Evolutionary conservation across 2,888 invertebrate species (phyloP), one percentile per base, ranked within the genome.

Genomic region (Campaea margaritaria): DNA sequence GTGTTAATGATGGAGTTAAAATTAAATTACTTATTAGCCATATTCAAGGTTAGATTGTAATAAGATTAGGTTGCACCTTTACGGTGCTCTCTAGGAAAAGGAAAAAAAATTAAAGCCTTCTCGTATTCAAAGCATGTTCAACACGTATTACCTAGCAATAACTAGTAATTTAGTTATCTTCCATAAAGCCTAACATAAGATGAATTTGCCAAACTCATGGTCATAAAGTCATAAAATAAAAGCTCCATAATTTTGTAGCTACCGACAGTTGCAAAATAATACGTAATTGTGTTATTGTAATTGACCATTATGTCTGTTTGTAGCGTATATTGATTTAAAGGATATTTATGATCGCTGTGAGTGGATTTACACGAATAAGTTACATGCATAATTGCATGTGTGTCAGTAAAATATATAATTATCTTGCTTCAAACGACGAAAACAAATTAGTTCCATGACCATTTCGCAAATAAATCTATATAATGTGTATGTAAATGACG

Each of bases 271-370:
- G 50, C 27, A 55, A 65, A 59, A 60, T 62, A 60, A 58, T 62
- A 63, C 66, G 51, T 67, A 67, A 69, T 65, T 62, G 56, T 64
- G 58, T 64, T 54, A 68, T 51, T 54, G 42, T 58, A 63, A 68
- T 60, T 60, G 60, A 27, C 56, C 36, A 68, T 67, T 70, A 68
- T 58, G 65, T 67, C 62, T 12, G 53, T 62, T 53, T 52, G 44
- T 44, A 47, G 1, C 45, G 58, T 58, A 58, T 68, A 63, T 68
- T 65, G 65, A 65, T 64, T 55, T 63, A 62, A 53, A 70, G n/a
- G 56, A 61, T 65, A 70, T 70, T 68, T 62, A 68, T 62, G 62
- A 54, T 49, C 44, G 47, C 42, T 51, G 50, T 16, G 45, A 51
- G 57, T 59, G 46, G 31, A 51, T 55, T 51, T 56, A 21, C 36